Base-by-base conservation (phyloP, 2,888 invertebrate genomes). In the Andrena dorsata region DNA sequence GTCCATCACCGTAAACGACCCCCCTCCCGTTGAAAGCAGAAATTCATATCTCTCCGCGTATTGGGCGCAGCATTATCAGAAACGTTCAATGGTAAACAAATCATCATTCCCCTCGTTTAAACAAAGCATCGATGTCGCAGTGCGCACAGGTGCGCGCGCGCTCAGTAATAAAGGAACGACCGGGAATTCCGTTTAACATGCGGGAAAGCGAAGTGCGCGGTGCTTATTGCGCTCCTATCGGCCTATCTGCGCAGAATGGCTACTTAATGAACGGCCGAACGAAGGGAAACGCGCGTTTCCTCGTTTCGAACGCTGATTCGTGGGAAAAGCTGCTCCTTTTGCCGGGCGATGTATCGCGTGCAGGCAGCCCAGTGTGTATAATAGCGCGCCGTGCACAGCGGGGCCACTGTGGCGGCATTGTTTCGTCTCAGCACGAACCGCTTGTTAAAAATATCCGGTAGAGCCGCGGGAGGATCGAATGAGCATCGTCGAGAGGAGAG, bases 381-480 rank as follows among this genome's bases (percentile, higher is more conserved):
- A n/a, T 64, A 66, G 16, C 68, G 61, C 32, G 28, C 35, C 53
- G 69, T 64, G 65, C 47, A 28, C 64, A 60, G 64, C 76, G 78
- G 70, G 80, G 79, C 72, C 23, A 26, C 23, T 84, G 41, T 16
- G 41, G 16, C 76, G 78, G 23, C 86, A 89, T 90, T 90, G 90
- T 90, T 90, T 89, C 84, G 85, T 90, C 84, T 84, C 82, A 76
- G 84, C 88, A 84, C 82, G 90, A 86, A 85, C 61, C 76, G 86
- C 88, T 90, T 86, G 88, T 90, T 90, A 87, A 89, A 90, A 90
- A 90, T 90, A 90, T 90, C 90, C 89, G 90, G 84, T 79, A 68
- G 78, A 68, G 71, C 73, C 77, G 80, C 63, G 75, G 76, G 51
- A 72, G 81, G 47, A 76, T 84, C 79, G 71, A 51, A 83, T 49